phyloP scores from a whole-genome alignment of 2,113 vertebrate genomes.

The Pluvialis apricaria region DNA sequence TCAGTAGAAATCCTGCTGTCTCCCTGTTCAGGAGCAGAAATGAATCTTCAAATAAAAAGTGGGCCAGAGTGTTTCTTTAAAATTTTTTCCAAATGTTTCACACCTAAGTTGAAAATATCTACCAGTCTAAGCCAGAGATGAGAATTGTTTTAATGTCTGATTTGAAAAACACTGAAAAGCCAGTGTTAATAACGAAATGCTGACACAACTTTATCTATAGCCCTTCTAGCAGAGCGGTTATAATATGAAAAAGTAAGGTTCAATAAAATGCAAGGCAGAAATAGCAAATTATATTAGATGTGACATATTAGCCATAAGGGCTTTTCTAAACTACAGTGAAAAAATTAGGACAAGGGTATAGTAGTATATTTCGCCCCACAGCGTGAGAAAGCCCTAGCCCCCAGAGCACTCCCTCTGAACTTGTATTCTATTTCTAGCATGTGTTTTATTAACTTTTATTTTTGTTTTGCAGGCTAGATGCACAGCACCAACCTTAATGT shows the following conservation, averaged over 20 bases:
- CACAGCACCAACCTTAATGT: constrained; percentile 64
- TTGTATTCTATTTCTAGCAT: constrained; percentile 62
- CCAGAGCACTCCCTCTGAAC: constrained; percentile 46
- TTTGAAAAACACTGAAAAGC: constrained; percentile 58
- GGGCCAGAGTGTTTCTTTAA: not conserved
- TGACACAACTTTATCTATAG: constrained; percentile 55
- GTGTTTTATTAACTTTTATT: constrained; percentile 67
- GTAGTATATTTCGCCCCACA: constrained; percentile 46
- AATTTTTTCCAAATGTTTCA: constrained; percentile 25
- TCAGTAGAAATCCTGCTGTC: not conserved
- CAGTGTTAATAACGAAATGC: constrained; percentile 60
- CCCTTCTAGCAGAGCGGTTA: constrained; percentile 44
- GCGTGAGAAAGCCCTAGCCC: constrained; percentile 27
- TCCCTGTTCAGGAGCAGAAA: not conserved
- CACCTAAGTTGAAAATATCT: not conserved
- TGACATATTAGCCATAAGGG: constrained; percentile 64
- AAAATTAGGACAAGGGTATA: constrained; percentile 67
- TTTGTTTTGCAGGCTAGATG: constrained; percentile 64
- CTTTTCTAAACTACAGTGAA: constrained; percentile 58
- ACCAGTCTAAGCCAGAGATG: not conserved
- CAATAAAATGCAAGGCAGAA: constrained; percentile 65
- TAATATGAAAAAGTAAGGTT: constrained; percentile 66
- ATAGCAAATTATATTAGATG: constrained; percentile 65
- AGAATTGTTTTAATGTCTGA: constrained; percentile 10
- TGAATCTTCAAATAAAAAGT: not conserved